Evolutionary conservation across 92 coral and sea anemone species (phyloP).

Genomic region (Palythoa caribaeorum): DNA sequence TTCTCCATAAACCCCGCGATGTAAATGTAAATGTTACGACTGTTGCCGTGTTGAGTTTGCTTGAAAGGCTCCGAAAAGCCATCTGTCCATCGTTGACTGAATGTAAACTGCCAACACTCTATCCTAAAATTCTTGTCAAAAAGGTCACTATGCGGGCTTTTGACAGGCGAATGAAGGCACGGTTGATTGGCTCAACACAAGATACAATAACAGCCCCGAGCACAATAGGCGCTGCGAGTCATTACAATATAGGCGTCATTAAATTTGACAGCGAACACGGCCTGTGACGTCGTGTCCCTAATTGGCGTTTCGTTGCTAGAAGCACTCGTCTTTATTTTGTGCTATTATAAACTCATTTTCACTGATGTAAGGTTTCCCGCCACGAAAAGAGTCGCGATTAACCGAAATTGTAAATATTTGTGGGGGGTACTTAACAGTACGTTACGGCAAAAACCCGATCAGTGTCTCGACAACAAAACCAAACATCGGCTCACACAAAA

Average conservation of each 20-base stretch:
- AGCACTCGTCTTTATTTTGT: slow-evolving; percentile 11
- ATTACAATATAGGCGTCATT: slow-evolving; percentile 74
- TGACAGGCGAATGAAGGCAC: slow-evolving; percentile 66
- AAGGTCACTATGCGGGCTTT: slow-evolving; percentile 65
- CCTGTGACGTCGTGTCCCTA: slow-evolving; percentile 50
- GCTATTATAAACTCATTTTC: slow-evolving; percentile 52
- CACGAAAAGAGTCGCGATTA: slow-evolving; percentile 8
- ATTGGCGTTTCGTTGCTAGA: slow-evolving; percentile 34
- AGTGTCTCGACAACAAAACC: background rate
- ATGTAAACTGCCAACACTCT: slow-evolving; percentile 74
- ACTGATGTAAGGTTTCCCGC: slow-evolving; percentile 38
- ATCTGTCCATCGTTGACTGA: slow-evolving; percentile 71
- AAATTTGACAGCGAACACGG: slow-evolving; percentile 67
- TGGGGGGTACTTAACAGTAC: background rate
- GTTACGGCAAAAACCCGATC: background rate
- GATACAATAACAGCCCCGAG: slow-evolving; percentile 61
- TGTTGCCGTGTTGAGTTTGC: slow-evolving; percentile 3
- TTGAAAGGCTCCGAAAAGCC: slow-evolving; percentile 55
- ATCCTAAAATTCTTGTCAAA: slow-evolving; percentile 74
- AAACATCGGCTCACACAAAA: background rate
- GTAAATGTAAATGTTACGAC: background rate
- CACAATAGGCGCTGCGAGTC: slow-evolving; percentile 43
- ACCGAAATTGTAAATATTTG: slow-evolving; percentile 1
- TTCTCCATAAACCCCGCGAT: slow-evolving; percentile 20
- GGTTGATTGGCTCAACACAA: slow-evolving; percentile 78